These are phyloP conservation scores for Pristionchus exspectatus DNA, from an alignment of 2,888 invertebrate genomes.

Conservation along the genomic window DNA sequence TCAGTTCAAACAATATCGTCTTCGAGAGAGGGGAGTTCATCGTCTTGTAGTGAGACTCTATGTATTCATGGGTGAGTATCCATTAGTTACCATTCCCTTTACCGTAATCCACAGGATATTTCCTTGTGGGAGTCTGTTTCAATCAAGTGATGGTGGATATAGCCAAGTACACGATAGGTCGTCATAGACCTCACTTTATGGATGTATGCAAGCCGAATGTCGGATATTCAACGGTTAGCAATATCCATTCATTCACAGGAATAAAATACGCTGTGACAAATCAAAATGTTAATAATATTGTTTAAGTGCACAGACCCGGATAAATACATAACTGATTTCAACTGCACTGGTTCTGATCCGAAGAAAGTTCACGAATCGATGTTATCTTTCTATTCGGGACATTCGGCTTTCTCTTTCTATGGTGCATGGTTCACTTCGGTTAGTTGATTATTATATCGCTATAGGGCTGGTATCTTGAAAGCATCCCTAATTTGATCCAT, in stretches of 20 bases:
- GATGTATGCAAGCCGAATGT: constrained; percentile 87
- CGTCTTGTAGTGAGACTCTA: constrained; percentile 77
- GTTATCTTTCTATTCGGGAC: constrained; percentile 79
- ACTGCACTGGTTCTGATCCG: constrained; percentile 69
- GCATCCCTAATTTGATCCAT: not conserved
- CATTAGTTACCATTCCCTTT: not conserved
- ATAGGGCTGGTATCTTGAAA: not conserved
- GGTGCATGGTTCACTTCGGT: constrained; percentile 78
- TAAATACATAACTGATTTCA: constrained; percentile 70
- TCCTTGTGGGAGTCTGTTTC: constrained; percentile 78
- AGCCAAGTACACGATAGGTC: constrained; percentile 93
- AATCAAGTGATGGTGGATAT: constrained; percentile 87
- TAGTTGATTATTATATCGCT: constrained; percentile 44
- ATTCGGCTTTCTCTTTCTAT: constrained; percentile 78
- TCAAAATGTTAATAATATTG: not conserved
- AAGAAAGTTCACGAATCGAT: constrained; percentile 74
- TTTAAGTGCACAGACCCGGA: constrained; percentile 66
- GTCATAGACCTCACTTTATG: constrained; percentile 94
- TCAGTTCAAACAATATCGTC: constrained; percentile 54
- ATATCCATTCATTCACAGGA: not conserved
- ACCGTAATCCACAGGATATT: constrained; percentile 71
- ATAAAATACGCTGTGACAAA: not conserved
- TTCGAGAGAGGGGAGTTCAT: constrained; percentile 71
- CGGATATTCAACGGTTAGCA: constrained; percentile 61
- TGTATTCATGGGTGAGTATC: constrained; percentile 69